These are phyloP conservation scores for Phytoseiulus persimilis DNA, from an alignment of 2,888 invertebrate species.

Conservation along the genomic window DNA sequence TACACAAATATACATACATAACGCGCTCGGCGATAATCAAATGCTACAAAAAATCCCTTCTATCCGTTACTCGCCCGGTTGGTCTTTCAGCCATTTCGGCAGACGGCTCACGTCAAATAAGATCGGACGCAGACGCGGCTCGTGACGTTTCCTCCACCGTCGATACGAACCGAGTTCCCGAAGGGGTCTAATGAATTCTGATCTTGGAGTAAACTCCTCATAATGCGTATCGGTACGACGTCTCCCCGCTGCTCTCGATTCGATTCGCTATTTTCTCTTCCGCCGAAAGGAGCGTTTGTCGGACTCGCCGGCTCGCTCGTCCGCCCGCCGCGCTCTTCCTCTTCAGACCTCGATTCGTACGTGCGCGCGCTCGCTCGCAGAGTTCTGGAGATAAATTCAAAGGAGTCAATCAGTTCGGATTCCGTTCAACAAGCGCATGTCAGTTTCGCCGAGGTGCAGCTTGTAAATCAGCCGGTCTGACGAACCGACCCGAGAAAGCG, in stretches of 20 bases:
- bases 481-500: too few relatives aligned
- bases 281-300: not conserved
- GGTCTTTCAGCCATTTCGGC: not conserved
- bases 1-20: not conserved
- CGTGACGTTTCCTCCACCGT: not conserved
- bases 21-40: not conserved
- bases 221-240: not conserved
- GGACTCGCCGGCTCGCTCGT: too few relatives aligned
- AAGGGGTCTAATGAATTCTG: not conserved
- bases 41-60: not conserved
- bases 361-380: too few relatives aligned
- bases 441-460: too few relatives aligned
- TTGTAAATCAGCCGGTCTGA: too few relatives aligned
- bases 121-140: not conserved
- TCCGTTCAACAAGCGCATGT: too few relatives aligned
- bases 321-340: too few relatives aligned
- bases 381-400: too few relatives aligned
- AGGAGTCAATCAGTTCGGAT: too few relatives aligned
- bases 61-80: not conserved
- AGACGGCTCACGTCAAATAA: not conserved
- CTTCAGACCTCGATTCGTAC: too few relatives aligned
- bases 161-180: not conserved
- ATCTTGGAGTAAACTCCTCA: not conserved
- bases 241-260: not conserved
- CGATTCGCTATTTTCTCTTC: not conserved